Percentiles rank a stretch among this genome's conserved stretches.
These are phyloP conservation scores for Mactromeris polynyma DNA, from an alignment of 2,888 invertebrate species.

Conservation along the genomic window DNA sequence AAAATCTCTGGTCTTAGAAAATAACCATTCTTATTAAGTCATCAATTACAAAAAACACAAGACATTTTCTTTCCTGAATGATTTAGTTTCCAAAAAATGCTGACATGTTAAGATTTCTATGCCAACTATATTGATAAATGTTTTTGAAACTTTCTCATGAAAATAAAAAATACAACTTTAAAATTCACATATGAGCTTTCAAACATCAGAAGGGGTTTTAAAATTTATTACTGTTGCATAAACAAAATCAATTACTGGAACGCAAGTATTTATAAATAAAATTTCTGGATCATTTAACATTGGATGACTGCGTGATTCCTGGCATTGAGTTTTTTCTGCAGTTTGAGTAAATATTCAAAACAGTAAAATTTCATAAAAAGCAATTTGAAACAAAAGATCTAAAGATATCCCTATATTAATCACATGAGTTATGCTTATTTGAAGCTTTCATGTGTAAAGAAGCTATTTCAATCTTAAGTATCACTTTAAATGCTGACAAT, in stretches of 20 bases:
- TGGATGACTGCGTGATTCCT: background rate
- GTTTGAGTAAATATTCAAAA: background rate
- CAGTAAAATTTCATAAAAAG: too few relatives aligned
- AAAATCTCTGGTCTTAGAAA: background rate
- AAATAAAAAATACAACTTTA: background rate
- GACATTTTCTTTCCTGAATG: background rate
- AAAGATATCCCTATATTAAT: too few relatives aligned
- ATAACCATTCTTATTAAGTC: background rate
- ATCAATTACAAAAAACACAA: background rate
- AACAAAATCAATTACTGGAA: background rate
- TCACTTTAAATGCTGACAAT: too few relatives aligned
- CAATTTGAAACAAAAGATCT: too few relatives aligned
- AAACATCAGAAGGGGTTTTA: background rate
- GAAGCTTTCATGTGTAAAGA: too few relatives aligned
- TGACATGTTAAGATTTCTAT: background rate
- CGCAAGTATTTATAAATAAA: background rate
- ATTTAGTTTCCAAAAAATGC: background rate
- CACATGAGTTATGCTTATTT: too few relatives aligned
- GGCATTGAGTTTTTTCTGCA: background rate
- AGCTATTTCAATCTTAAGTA: too few relatives aligned
- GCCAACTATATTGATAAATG: background rate
- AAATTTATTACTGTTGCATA: background rate
- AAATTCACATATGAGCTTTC: background rate
- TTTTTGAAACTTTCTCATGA: conserved; percentile 8
- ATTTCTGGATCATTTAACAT: background rate